Percentiles rank a stretch among this genome's conserved stretches.
These are phyloP conservation scores for Stenolophus ochropezus DNA, from an alignment of 2,888 invertebrate species.

Conservation along the genomic window DNA sequence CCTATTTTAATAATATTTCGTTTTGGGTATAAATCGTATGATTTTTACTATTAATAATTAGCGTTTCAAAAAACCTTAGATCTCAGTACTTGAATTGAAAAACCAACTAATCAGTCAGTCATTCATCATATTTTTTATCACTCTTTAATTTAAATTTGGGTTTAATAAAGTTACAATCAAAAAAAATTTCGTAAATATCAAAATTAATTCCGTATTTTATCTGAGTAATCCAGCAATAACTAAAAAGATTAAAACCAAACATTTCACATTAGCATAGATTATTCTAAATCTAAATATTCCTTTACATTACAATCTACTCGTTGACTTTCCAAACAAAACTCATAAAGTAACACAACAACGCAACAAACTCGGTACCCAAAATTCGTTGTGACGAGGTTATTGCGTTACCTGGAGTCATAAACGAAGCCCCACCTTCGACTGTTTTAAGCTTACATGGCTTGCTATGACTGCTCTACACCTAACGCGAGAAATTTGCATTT, in stretches of 20 bases:
- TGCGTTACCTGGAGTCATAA: slow-evolving; percentile 55
- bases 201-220: background rate
- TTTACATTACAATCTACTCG: slow-evolving; percentile 21
- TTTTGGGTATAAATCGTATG: no score
- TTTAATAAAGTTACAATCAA: slow-evolving; percentile 13
- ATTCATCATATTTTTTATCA: background rate
- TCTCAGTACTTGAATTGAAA: no score
- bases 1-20: no score
- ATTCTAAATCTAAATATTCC: slow-evolving; percentile 13
- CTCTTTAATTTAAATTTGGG: background rate
- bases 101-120: background rate
- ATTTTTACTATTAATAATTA: no score
- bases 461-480: slow-evolving; percentile 56
- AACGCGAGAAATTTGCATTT: slow-evolving; percentile 55
- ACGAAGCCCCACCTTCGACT: slow-evolving; percentile 50
- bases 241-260: slow-evolving; percentile 31
- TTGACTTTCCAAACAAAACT: slow-evolving; percentile 10
- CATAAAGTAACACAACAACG: slow-evolving; percentile 35
- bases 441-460: slow-evolving; percentile 52
- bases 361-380: slow-evolving; percentile 5
- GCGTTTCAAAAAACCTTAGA: no score
- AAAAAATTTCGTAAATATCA: slow-evolving; percentile 21
- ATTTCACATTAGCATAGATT: slow-evolving; percentile 43
- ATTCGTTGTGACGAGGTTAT: slow-evolving; percentile 37
- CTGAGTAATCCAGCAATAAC: slow-evolving; percentile 29